Percentiles rank a stretch among this genome's conserved stretches.
Conservation (phyloP, 2,797 vertebrate genomes). For the Pseudochirops corinnae region DNA sequence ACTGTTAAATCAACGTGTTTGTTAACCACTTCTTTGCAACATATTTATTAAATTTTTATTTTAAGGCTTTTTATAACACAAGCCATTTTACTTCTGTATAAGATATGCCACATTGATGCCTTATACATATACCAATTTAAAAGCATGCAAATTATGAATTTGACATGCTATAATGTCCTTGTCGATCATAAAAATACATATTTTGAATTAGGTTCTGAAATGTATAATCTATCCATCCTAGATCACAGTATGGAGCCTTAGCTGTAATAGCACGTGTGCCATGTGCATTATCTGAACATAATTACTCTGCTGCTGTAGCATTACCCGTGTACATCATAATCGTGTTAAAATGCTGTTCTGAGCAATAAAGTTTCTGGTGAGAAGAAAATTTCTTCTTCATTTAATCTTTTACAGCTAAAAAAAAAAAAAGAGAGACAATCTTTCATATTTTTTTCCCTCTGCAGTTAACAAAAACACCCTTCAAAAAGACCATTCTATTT, state of each 20-base stretch:
- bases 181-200: slow-evolving; percentile 79
- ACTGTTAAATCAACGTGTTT: not conserved
- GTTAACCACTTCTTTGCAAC: slow-evolving; percentile 53
- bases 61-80: slow-evolving; percentile 6
- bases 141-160: slow-evolving; percentile 70
- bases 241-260: slow-evolving; percentile 68
- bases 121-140: slow-evolving; percentile 38
- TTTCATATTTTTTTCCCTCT: slow-evolving; percentile 18
- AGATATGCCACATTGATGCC: slow-evolving; percentile 37
- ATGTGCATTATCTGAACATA: slow-evolving; percentile 38
- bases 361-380: not conserved
- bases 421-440: not conserved
- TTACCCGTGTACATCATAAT: not conserved
- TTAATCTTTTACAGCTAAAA: slow-evolving; percentile 42
- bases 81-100: slow-evolving; percentile 66
- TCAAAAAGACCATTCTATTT: slow-evolving; percentile 23
- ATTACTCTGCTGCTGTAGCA: slow-evolving; percentile 48
- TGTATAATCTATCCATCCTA: slow-evolving; percentile 72
- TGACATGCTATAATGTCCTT: slow-evolving; percentile 65
- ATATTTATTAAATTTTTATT: slow-evolving; percentile 44
- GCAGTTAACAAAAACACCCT: slow-evolving; percentile 35
- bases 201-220: slow-evolving; percentile 76
- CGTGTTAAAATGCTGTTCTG: slow-evolving; percentile 49
- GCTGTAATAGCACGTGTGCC: slow-evolving; percentile 18
- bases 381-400: slow-evolving; percentile 42